These are phyloP conservation scores for Aldrovandia affinis DNA, from an alignment of 2,797 vertebrate genomes.

Conservation along the genomic window DNA sequence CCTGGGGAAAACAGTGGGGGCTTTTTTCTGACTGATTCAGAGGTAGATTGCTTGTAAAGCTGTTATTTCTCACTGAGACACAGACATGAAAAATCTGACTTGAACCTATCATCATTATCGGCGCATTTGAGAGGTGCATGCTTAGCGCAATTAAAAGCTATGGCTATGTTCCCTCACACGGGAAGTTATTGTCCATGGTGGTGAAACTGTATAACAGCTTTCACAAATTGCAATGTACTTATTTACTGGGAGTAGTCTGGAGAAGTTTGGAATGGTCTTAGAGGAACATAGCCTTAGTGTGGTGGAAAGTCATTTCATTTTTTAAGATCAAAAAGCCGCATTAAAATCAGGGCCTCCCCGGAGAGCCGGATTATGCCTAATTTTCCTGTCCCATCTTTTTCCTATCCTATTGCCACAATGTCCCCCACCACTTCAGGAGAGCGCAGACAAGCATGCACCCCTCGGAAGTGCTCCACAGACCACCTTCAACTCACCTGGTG, in stretches of 20 bases:
- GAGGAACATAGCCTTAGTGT: conserved; percentile 74
- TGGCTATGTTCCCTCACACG: not conserved
- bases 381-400: not conserved
- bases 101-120: not conserved
- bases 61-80: not conserved
- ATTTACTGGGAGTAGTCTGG: conserved; percentile 83
- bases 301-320: conserved; percentile 77
- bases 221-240: conserved; percentile 52
- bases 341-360: not conserved
- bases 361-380: not conserved
- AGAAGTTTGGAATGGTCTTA: conserved; percentile 84
- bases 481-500: no score
- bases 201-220: not conserved
- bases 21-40: not conserved
- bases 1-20: not conserved
- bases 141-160: not conserved
- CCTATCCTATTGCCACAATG: no score
- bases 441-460: no score
- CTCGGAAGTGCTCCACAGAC: no score
- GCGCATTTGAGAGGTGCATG: not conserved
- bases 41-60: not conserved
- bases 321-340: not conserved
- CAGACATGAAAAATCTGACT: not conserved
- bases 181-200: not conserved
- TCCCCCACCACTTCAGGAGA: no score